phyloP scores from a whole-genome alignment of 2,797 vertebrate species.

The Vipera latastei region DNA sequence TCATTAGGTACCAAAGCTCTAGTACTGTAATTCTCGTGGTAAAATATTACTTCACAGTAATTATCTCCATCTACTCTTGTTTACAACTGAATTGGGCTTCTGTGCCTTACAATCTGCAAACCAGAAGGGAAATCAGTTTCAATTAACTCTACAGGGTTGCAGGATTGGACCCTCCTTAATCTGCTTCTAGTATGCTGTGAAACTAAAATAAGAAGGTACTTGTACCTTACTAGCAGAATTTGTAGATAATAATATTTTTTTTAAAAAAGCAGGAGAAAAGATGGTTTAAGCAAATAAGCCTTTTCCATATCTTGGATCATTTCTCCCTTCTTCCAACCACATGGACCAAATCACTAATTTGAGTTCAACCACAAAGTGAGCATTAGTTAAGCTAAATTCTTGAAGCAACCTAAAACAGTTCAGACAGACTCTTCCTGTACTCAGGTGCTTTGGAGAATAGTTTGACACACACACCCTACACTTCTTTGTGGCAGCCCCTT shows the following conservation, averaged over 20 bases:
- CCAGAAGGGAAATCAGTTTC: neutral
- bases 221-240: neutral
- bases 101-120: neutral
- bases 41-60: neutral
- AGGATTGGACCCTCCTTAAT: neutral
- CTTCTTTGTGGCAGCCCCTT: too few species aligned
- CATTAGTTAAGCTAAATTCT: too few species aligned
- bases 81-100: neutral
- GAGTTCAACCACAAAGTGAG: too few species aligned
- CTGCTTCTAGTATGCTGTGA: neutral
- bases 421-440: too few species aligned
- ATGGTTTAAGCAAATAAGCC: neutral
- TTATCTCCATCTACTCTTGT: neutral
- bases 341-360: neutral
- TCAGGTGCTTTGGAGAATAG: too few species aligned
- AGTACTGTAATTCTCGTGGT: neutral
- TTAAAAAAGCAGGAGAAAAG: neutral
- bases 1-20: constrained; percentile 1
- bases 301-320: neutral
- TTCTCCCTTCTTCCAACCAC: neutral
- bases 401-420: too few species aligned
- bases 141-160: neutral
- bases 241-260: neutral
- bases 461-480: too few species aligned
- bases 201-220: neutral